A percentile compares a stretch with the other conserved stretches of the same genome.
phyloP scores from a whole-genome alignment of 2,888 invertebrate species.

The Volucella bombylans region DNA sequence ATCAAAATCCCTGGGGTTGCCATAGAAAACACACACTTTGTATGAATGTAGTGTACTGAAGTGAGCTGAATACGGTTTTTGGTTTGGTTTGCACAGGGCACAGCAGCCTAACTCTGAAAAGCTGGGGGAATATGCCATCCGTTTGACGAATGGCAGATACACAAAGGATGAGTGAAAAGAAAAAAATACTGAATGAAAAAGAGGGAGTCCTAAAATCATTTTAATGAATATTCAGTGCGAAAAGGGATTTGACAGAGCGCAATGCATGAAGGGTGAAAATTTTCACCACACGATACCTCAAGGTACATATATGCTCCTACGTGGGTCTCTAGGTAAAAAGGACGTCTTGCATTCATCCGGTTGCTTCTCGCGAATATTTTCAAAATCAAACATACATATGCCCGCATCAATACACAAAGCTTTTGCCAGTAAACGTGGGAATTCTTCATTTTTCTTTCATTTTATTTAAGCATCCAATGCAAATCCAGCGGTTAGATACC shows the following conservation, averaged over 20 bases:
- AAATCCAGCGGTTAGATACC: conserved; percentile 37
- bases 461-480: conserved; percentile 23
- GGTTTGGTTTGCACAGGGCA: neutral
- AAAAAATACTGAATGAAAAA: neutral
- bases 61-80: conserved; percentile 29
- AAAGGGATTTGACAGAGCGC: conserved; percentile 26
- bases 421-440: conserved; percentile 23
- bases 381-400: neutral
- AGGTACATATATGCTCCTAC: neutral
- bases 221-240: conserved; percentile 67
- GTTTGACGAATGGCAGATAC: no score
- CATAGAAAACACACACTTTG: conserved; percentile 10
- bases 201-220: conserved; percentile 48
- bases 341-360: conserved; percentile 30
- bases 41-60: conserved; percentile 24
- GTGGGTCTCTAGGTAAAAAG: neutral
- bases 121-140: no score
- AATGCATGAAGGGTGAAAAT: conserved; percentile 29
- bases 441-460: conserved; percentile 44
- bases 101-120: no score
- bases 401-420: neutral
- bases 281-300: conserved; percentile 24
- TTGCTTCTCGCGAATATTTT: conserved; percentile 15
- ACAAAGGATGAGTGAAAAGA: conserved; percentile 1
- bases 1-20: conserved; percentile 52